Percentiles rank a stretch among this genome's conserved stretches.
Conservation (phyloP, 1,140 invertebrate genomes). For the Laodelphax striatellus region DNA sequence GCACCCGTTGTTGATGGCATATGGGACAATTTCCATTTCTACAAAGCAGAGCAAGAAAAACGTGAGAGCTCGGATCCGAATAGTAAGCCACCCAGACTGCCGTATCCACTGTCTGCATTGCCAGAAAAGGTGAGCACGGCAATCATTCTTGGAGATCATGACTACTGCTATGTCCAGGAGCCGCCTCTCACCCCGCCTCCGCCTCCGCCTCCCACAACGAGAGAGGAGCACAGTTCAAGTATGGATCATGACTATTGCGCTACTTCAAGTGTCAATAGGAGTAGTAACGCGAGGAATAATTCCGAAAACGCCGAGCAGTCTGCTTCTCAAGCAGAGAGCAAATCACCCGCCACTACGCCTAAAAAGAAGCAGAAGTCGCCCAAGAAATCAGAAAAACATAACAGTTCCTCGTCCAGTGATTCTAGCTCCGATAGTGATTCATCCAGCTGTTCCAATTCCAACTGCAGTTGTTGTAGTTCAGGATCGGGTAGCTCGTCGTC, state of each 20-base stretch:
- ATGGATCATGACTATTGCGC: slow-evolving; percentile 9
- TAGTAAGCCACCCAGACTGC: slow-evolving; percentile 11
- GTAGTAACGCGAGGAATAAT: too few relatives aligned
- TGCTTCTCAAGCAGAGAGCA: not conserved
- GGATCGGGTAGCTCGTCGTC: slow-evolving; percentile 45
- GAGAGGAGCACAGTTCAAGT: slow-evolving; percentile 11
- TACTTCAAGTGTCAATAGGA: not conserved
- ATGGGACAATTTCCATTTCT: slow-evolving; percentile 70
- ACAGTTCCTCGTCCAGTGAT: slow-evolving; percentile 47
- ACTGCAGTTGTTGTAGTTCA: slow-evolving; percentile 64
- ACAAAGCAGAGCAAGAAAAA: slow-evolving; percentile 43
- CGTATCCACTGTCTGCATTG: slow-evolving; percentile 13
- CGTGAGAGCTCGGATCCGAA: slow-evolving; percentile 23
- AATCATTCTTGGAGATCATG: slow-evolving; percentile 39
- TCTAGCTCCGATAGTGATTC: slow-evolving; percentile 63
- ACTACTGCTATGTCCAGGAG: slow-evolving; percentile 36
- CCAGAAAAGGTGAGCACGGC: not conserved
- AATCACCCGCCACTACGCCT: not conserved
- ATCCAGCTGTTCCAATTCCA: slow-evolving; percentile 59
- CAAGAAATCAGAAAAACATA: slow-evolving; percentile 32
- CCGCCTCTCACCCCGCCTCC: slow-evolving; percentile 7
- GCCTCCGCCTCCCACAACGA: slow-evolving; percentile 5
- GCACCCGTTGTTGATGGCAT: slow-evolving; percentile 51
- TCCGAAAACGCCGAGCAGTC: not conserved
- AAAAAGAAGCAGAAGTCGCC: slow-evolving; percentile 32